Evolutionary conservation across 2,113 vertebrate species (phyloP), one percentile per base, ranked within the genome.

Genomic region (Pardalotus punctatus): DNA sequence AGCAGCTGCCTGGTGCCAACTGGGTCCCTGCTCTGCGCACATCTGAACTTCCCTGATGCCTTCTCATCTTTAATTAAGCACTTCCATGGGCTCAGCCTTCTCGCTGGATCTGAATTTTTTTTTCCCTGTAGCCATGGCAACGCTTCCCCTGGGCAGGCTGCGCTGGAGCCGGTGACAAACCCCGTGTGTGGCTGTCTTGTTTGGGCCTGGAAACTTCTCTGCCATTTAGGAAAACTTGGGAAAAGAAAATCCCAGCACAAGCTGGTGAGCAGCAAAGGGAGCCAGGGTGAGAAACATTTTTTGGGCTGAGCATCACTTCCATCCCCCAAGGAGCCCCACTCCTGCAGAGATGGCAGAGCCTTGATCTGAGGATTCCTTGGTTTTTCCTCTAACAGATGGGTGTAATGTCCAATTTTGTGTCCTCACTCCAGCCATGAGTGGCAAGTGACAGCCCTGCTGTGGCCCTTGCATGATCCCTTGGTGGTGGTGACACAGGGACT

Each of bases 11-110:
- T 67, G 58, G 48, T 5, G 3, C 50, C 2, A 0, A 6, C 69
- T 48, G 6, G 1, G 1, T 85, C 69, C 85, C 74, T 4, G 56
- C 79, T 81, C 90, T 54, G 73, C 1, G 0, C 69, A 10, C 5
- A 1, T 40, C 76, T 80, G 76, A 89, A 95, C 90, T 65, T 96
- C 36, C 61, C 81, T 40, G 81, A 35, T 29, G 16, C 27, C 86
- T 85, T 86, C 88, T 95, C 82, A 88, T 93, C 95, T 95, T 94
- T 97, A 95, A 95, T 96, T 93, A 90, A 95, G 90, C 69, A 61
- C 54, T 83, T 96, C 81, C 38, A 43, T 60, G 17, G 12, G 82
- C 73, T 22, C 19, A 77, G 69, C 67, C 70, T 77, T 70, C 74
- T 79, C 6, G 4, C 79, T 62, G 50, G 69, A 89, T 54, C 61